phyloP scores from a whole-genome alignment of 2,888 invertebrate genomes.

The Onthophagus sagittarius region DNA sequence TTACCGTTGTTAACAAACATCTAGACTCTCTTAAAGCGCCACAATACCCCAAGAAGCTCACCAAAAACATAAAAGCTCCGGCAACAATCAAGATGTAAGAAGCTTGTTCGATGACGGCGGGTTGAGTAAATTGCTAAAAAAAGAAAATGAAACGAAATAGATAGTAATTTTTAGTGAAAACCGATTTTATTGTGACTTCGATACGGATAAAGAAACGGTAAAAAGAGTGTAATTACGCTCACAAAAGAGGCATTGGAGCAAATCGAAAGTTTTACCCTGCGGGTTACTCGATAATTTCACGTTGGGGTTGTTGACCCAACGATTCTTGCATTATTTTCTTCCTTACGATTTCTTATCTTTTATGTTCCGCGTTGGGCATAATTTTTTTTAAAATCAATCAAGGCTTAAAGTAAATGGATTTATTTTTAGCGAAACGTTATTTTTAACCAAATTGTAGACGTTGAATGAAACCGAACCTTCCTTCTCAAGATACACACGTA shows the following conservation, averaged over 20 bases:
- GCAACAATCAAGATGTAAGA: conserved; percentile 66
- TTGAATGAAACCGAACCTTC: not conserved
- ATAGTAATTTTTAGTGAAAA: not conserved
- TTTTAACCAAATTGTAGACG: not conserved
- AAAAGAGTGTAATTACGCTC: not conserved
- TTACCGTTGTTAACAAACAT: conserved; percentile 65
- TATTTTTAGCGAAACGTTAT: not conserved
- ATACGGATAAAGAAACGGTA: not conserved
- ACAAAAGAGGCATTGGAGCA: not conserved
- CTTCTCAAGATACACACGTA: not conserved
- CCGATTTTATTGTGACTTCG: not conserved
- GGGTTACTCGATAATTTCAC: not conserved
- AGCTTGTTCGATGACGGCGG: conserved; percentile 62
- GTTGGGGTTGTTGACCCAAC: not conserved
- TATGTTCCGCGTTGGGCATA: not conserved
- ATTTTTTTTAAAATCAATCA: too few relatives aligned
- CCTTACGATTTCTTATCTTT: not conserved
- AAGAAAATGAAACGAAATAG: conserved; percentile 19
- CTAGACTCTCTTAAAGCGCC: conserved; percentile 65
- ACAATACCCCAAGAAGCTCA: conserved; percentile 70
- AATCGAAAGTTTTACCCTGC: not conserved
- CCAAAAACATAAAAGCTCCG: conserved; percentile 65
- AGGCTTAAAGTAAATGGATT: not conserved
- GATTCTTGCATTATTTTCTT: not conserved
- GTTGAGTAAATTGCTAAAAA: conserved; percentile 57